These are phyloP conservation scores for Sepioteuthis lessoniana DNA, from an alignment of 2,888 invertebrate genomes.

Conservation along the genomic window DNA sequence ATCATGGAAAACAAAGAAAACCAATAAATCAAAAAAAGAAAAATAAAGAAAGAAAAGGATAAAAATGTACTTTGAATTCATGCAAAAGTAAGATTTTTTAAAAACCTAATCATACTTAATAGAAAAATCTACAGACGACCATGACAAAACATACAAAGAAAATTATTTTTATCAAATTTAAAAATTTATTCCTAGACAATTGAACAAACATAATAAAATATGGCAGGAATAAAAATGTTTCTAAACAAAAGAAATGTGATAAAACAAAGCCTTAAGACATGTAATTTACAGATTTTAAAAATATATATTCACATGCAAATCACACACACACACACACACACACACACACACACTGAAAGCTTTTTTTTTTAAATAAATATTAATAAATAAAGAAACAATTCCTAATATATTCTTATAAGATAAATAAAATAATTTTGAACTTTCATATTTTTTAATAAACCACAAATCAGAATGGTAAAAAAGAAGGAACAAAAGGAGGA, in stretches of 20 bases:
- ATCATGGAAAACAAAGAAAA: slow-evolving; percentile 2
- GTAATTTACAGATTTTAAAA: not conserved
- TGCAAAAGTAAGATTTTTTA: not conserved
- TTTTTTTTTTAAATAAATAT: no score
- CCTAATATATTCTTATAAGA: not conserved
- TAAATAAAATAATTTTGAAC: not conserved
- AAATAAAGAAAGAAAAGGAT: no score
- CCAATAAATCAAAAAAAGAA: not conserved
- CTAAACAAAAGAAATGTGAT: not conserved
- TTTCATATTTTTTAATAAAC: not conserved
- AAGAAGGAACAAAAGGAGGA: not conserved
- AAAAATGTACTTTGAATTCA: not conserved
- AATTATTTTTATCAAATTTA: not conserved
- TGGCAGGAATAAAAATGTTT: not conserved
- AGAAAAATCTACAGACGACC: not conserved
- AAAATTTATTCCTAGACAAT: not conserved
- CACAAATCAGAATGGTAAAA: not conserved
- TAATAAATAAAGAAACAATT: no score
- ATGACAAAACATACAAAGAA: not conserved
- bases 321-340: not conserved
- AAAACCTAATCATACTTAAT: not conserved
- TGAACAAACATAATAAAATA: not conserved
- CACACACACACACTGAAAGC: not conserved
- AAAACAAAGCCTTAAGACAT: not conserved
- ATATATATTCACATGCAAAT: not conserved